Conservation (phyloP, 1,140 invertebrate species). For the Zaprionus ghesquierei region DNA sequence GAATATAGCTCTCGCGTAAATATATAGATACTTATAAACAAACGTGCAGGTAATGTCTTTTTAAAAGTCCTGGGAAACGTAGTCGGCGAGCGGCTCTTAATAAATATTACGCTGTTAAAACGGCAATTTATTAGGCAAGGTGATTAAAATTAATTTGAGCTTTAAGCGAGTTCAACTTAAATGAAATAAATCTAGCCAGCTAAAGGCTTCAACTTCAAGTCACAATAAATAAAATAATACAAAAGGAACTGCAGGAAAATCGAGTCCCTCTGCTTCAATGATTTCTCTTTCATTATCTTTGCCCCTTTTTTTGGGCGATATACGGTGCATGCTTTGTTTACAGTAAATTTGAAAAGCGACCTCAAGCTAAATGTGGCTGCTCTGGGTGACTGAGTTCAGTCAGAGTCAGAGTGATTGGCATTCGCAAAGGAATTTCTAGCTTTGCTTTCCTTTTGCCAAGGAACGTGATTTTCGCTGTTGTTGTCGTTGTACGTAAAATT, state of each 20-base stretch:
- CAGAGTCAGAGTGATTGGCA: background rate
- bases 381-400: slow-evolving; percentile 50
- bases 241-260: background rate
- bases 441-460: slow-evolving; percentile 36
- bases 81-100: too few relatives aligned
- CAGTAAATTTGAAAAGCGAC: slow-evolving; percentile 51
- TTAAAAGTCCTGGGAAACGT: background rate
- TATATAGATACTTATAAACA: background rate
- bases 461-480: slow-evolving; percentile 71
- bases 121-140: background rate
- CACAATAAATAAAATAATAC: background rate
- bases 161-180: too few relatives aligned
- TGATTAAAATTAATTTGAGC: background rate
- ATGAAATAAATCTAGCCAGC: too few relatives aligned
- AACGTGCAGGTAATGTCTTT: background rate
- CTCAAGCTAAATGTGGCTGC: slow-evolving; percentile 39
- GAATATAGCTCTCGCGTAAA: background rate
- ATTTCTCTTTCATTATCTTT: slow-evolving; percentile 11
- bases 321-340: slow-evolving; percentile 61
- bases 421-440: slow-evolving; percentile 45
- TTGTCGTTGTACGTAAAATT: slow-evolving; percentile 57
- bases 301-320: slow-evolving; percentile 16
- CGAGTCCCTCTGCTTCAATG: slow-evolving; percentile 1
- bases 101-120: background rate
- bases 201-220: background rate